Conservation (phyloP, 2,113 vertebrate species). For the Progne subis region DNA sequence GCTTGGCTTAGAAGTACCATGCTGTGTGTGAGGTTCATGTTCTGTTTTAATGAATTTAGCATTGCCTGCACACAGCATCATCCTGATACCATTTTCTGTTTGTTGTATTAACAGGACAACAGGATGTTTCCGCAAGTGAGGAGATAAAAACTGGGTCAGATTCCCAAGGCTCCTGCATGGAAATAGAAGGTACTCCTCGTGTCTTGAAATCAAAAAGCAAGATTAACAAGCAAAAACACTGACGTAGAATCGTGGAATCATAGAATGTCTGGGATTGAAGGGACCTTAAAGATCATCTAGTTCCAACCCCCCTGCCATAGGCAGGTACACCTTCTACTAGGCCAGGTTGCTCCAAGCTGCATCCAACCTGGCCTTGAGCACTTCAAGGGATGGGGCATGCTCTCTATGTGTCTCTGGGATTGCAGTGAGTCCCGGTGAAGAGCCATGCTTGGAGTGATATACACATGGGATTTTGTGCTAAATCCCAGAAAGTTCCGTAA, state of each 20-base stretch:
- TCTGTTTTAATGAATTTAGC: neutral
- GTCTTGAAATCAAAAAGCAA: neutral
- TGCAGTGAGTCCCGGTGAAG: rapidly evolving
- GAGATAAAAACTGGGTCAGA: slow-evolving; percentile 63
- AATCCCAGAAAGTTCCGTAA: neutral
- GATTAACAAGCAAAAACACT: neutral
- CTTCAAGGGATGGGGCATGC: neutral
- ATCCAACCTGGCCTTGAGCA: neutral
- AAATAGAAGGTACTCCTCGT: slow-evolving; percentile 73
- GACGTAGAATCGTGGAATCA: neutral
- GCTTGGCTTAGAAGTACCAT: neutral
- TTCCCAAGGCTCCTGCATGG: slow-evolving; percentile 70
- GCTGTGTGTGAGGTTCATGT: neutral
- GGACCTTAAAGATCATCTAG: neutral
- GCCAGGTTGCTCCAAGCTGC: neutral
- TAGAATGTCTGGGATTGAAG: neutral
- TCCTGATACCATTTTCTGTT: slow-evolving; percentile 13
- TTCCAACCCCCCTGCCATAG: neutral
- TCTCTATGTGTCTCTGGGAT: neutral
- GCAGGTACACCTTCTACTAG: neutral
- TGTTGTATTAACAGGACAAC: slow-evolving; percentile 59
- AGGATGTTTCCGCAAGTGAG: slow-evolving; percentile 36
- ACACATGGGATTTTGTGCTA: neutral
- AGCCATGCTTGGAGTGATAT: neutral
- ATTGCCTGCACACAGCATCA: neutral